A percentile compares a stretch with the other conserved stretches of the same genome.
phyloP scores from a whole-genome alignment of 2,888 invertebrate genomes.

The Tenthredo amoena region DNA sequence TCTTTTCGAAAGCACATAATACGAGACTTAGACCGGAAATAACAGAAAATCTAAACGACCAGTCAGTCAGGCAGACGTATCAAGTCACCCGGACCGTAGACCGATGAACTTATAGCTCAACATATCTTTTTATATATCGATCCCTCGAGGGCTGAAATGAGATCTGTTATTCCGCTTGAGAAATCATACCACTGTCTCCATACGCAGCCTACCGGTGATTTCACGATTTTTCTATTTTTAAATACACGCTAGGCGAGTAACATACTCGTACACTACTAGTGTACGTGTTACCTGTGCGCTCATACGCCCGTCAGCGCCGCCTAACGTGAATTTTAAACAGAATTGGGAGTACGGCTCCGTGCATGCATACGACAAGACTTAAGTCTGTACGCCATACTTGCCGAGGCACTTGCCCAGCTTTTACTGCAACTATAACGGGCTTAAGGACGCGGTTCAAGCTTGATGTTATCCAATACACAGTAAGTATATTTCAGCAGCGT shows the following conservation, averaged over 20 bases:
- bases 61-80: not conserved
- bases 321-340: no score
- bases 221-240: not conserved
- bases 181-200: not conserved
- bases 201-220: not conserved
- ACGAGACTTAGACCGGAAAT: not conserved
- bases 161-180: conserved; percentile 26
- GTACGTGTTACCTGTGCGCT: no score
- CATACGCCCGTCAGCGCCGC: no score
- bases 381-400: no score
- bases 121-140: conserved; percentile 25
- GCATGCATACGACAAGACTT: no score
- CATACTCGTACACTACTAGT: not conserved
- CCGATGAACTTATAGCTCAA: conserved; percentile 6
- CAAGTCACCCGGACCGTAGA: not conserved
- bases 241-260: not conserved
- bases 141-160: conserved; percentile 7
- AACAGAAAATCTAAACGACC: conserved; percentile 13
- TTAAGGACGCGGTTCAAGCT: not conserved
- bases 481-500: not conserved
- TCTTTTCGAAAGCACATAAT: not conserved
- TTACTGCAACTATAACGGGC: no score
- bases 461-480: not conserved
- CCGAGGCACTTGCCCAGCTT: no score
- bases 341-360: no score